Conservation (phyloP, 2,113 vertebrate genomes). For the Chitala chitala region DNA sequence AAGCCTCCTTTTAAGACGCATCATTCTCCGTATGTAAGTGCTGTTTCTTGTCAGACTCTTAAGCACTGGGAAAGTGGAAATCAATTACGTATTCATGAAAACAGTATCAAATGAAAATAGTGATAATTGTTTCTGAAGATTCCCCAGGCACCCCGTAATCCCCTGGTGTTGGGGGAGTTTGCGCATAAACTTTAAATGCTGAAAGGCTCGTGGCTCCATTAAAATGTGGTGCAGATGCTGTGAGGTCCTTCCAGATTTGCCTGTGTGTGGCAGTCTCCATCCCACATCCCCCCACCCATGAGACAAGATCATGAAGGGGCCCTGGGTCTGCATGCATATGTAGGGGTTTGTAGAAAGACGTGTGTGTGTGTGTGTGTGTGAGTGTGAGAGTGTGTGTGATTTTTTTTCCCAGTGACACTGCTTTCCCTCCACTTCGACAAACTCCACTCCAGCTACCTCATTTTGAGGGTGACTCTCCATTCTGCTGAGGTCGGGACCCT, state of each 20-base stretch:
- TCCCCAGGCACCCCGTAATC: conserved; percentile 5
- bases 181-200: neutral
- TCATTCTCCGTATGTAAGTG: conserved; percentile 4
- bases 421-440: neutral
- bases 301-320: too few relatives aligned
- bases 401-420: neutral
- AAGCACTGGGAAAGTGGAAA: conserved; percentile 17
- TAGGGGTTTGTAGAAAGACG: too few relatives aligned
- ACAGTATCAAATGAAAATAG: conserved; percentile 12
- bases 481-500: too few relatives aligned
- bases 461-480: too few relatives aligned
- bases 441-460: too few relatives aligned
- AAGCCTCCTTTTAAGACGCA: neutral
- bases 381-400: neutral
- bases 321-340: too few relatives aligned
- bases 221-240: neutral
- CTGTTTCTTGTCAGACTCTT: conserved; percentile 11
- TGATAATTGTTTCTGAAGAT: conserved; percentile 12
- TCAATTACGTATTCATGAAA: conserved; percentile 18
- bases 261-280: neutral
- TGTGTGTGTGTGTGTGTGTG: neutral
- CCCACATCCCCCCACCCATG: too few relatives aligned
- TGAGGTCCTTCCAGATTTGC: neutral
- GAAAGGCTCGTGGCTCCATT: neutral
- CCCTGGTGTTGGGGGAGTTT: neutral